These are phyloP conservation scores for Tachypleus tridentatus DNA, from an alignment of 1,140 invertebrate species.

Conservation along the genomic window DNA sequence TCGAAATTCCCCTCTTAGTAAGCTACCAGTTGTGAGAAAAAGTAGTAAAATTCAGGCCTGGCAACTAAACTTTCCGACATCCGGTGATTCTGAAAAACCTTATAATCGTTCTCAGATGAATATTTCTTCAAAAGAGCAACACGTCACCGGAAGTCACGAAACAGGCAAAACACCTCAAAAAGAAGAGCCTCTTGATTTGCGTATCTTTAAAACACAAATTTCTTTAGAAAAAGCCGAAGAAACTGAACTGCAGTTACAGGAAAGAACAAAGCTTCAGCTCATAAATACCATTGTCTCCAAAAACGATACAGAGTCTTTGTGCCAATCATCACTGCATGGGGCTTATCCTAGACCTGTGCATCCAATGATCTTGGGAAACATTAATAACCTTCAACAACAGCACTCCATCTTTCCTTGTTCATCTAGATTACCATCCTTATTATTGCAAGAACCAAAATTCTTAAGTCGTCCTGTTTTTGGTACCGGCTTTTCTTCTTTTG, in stretches of 20 bases:
- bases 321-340: conserved; percentile 34
- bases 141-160: too few species aligned
- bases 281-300: background rate
- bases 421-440: conserved; percentile 11
- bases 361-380: conserved; percentile 25
- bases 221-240: conserved; percentile 5
- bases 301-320: conserved; percentile 4
- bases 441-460: conserved; percentile 15
- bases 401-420: conserved; percentile 17
- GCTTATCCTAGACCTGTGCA: conserved; percentile 46
- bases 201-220: conserved; percentile 12
- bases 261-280: conserved; percentile 7
- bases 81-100: too few species aligned
- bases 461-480: conserved; percentile 12
- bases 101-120: too few species aligned
- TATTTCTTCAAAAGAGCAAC: too few species aligned
- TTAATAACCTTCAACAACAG: conserved; percentile 21
- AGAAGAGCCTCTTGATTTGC: conserved; percentile 55
- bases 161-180: too few species aligned
- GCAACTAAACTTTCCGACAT: too few species aligned
- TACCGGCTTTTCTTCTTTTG: conserved; percentile 11
- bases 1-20: too few species aligned
- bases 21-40: too few species aligned
- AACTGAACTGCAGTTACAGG: background rate
- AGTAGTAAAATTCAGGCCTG: too few species aligned